phyloP scores from a whole-genome alignment of 2,113 vertebrate genomes.

The Aramus guarauna region DNA sequence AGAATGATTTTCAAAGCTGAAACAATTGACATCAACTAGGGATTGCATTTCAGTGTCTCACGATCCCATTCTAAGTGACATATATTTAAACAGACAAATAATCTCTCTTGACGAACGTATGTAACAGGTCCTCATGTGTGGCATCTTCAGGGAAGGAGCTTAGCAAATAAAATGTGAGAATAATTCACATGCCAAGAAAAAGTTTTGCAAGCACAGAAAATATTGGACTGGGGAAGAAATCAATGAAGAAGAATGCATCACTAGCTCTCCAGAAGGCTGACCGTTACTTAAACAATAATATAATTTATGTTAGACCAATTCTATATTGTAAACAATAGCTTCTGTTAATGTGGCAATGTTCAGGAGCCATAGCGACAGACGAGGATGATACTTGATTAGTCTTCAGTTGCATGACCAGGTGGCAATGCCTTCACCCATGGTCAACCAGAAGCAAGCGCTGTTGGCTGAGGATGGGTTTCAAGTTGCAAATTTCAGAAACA shows the following conservation, averaged over 20 bases:
- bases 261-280: not conserved
- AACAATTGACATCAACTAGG: not conserved
- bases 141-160: not conserved
- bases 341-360: not conserved
- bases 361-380: not conserved
- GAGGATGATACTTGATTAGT: not conserved
- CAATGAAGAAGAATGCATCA: not conserved
- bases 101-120: not conserved
- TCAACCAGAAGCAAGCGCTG: not conserved
- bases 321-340: not conserved
- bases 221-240: rapidly evolving
- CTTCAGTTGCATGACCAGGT: not conserved
- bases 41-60: not conserved
- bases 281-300: not conserved
- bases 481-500: not conserved
- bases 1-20: not conserved
- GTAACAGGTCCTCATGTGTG: not conserved
- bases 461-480: not conserved
- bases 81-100: not conserved
- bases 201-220: not conserved
- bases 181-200: not conserved
- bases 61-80: not conserved
- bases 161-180: not conserved
- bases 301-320: not conserved
- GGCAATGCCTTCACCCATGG: not conserved